phyloP scores from a whole-genome alignment of 2,888 invertebrate species.

The Pristionchus entomophagus region DNA sequence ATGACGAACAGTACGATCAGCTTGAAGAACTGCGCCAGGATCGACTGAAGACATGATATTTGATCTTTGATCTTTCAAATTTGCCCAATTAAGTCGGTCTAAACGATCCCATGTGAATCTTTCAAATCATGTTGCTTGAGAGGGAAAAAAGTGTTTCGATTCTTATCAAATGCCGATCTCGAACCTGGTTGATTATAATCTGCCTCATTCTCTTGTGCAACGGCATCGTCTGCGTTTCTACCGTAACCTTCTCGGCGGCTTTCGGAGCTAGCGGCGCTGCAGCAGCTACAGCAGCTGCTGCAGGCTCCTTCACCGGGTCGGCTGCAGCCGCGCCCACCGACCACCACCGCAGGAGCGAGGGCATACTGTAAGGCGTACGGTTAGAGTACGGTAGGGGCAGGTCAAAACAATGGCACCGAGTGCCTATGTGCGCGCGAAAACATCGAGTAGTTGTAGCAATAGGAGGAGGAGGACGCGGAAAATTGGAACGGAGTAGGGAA shows the following conservation, averaged over 20 bases:
- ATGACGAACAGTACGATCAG: slow-evolving; percentile 66
- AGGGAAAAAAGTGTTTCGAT: not conserved
- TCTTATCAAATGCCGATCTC: too few relatives aligned
- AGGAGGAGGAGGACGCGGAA: not conserved
- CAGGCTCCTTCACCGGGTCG: slow-evolving; percentile 9
- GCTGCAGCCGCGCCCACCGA: not conserved
- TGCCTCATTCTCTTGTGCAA: slow-evolving; percentile 20
- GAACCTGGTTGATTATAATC: slow-evolving; percentile 38
- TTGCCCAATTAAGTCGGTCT: not conserved
- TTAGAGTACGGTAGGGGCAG: not conserved
- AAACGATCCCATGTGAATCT: too few relatives aligned
- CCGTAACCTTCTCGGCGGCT: not conserved
- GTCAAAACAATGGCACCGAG: not conserved
- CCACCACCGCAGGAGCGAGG: slow-evolving; percentile 34
- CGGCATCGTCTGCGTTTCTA: slow-evolving; percentile 28
- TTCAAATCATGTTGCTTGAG: too few relatives aligned
- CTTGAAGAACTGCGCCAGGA: slow-evolving; percentile 68
- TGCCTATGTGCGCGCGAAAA: slow-evolving; percentile 30
- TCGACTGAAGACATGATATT: slow-evolving; percentile 57
- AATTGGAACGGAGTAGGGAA: slow-evolving; percentile 17
- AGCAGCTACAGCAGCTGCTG: not conserved
- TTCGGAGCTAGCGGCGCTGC: not conserved
- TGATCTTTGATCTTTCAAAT: slow-evolving; percentile 23
- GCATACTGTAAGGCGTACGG: slow-evolving; percentile 16
- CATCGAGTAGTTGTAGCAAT: not conserved